Evolutionary conservation across 2,113 vertebrate genomes (phyloP).

Genomic region (Trichechus manatus): DNA sequence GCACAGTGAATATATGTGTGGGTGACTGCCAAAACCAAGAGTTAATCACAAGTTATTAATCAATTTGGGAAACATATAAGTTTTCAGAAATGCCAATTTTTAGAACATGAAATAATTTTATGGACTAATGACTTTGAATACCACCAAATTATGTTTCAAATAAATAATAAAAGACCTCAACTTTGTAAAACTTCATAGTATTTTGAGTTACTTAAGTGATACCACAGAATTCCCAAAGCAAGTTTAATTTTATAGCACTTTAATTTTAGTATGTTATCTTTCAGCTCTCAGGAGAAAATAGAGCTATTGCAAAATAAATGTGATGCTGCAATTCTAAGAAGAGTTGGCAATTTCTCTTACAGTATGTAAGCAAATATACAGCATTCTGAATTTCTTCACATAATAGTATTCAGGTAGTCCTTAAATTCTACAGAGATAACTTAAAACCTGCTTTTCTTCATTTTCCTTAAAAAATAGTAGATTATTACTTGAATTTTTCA

Average conservation of each 20-base stretch:
- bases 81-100: constrained; percentile 52
- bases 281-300: not conserved
- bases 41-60: constrained; percentile 50
- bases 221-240: constrained; percentile 34
- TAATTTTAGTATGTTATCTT: not conserved
- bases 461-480: not conserved
- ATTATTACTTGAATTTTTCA: not conserved
- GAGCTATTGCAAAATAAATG: constrained; percentile 30
- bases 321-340: not conserved
- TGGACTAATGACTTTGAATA: constrained; percentile 46
- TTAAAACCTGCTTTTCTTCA: not conserved
- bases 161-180: not conserved
- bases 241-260: constrained; percentile 31
- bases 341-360: not conserved
- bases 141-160: constrained; percentile 2
- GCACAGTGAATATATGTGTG: not conserved
- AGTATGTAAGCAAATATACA: not conserved
- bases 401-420: not conserved
- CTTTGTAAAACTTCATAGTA: not conserved
- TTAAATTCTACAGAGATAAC: not conserved
- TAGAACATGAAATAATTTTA: constrained; percentile 24
- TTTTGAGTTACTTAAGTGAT: constrained; percentile 6
- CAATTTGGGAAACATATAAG: constrained; percentile 15
- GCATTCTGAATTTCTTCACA: not conserved
- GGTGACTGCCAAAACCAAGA: constrained; percentile 36